Base-by-base conservation (phyloP, 2,888 invertebrate species). In the Suillia variegata region DNA sequence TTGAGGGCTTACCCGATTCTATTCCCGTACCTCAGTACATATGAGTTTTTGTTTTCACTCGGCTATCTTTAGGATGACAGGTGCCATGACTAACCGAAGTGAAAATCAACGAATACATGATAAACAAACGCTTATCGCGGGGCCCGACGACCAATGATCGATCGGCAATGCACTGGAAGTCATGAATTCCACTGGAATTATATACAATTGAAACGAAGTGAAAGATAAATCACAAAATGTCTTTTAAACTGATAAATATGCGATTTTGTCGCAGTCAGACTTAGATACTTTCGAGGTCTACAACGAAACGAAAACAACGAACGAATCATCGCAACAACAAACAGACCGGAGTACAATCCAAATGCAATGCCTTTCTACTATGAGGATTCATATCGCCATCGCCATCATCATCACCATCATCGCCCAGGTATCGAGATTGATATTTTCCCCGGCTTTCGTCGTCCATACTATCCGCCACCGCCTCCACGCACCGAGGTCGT, bases 391-490 rank as follows among this genome's bases (percentile, higher is more conserved):
- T 73, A 62, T 66, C 63, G 72, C 66, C 67, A 57, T 72, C 68
- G 68, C 67, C 62, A 70, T 71, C 67, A 62, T 65, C 69, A 70
- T 75, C 70, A 64, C 69, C 70, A 69, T 70, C 64, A 68, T 66
- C 77, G 76, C 62, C 77, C 76, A 66, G 66, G 74, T 68, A 61
- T 76, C 65, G 76, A 77, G 56, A 71, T 77, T 67, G 77, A 76
- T 66, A 71, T 77, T 67, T 62, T 73, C 58, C 59, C 72, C 68
- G 62, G 69, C 59, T 69, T 68, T 64, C 65, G 72, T 64, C 67
- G 76, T 56, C 62, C 61, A 45, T 76, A 76, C 64, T 75, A 73
- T 71, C 58, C 63, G 61, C 53, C 69, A 66, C 58, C 74, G 66
- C 18, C 63, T 72, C 59, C 63, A 64, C 51, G 74, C 69, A 59